Conservation (phyloP, 2,888 invertebrate genomes). For the Pristionchus japonicus region DNA sequence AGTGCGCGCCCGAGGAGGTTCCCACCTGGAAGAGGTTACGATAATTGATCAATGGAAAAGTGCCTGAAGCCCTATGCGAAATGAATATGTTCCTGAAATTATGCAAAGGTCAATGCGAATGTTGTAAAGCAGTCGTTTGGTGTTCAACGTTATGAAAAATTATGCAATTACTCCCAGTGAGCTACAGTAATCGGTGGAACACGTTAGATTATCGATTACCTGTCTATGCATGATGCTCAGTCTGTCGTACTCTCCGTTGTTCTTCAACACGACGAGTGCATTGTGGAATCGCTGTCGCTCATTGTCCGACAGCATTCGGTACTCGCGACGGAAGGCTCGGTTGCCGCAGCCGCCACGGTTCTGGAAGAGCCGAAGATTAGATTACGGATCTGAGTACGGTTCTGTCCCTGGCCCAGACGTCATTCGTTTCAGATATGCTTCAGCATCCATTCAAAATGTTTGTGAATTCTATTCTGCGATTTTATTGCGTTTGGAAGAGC, state of each 20-base stretch:
- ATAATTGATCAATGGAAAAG: not conserved
- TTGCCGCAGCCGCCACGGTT: slow-evolving; percentile 40
- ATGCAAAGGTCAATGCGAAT: not conserved
- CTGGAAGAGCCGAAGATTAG: slow-evolving; percentile 16
- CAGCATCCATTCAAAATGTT: too few relatives aligned
- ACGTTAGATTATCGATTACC: not conserved
- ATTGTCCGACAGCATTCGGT: slow-evolving; percentile 73
- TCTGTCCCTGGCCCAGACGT: too few relatives aligned
- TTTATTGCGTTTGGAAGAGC: not conserved
- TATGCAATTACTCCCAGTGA: too few relatives aligned
- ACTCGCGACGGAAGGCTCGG: slow-evolving; percentile 54
- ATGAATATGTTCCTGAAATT: not conserved
- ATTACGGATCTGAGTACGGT: not conserved
- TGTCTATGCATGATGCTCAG: slow-evolving; percentile 63
- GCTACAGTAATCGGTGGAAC: too few relatives aligned
- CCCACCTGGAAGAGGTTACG: slow-evolving; percentile 60
- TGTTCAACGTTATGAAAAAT: not conserved
- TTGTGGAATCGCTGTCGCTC: slow-evolving; percentile 65
- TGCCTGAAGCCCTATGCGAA: not conserved
- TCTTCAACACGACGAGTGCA: slow-evolving; percentile 69
- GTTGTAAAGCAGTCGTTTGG: not conserved
- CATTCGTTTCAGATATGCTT: too few relatives aligned
- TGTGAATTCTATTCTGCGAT: too few relatives aligned
- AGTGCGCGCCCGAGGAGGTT: slow-evolving; percentile 71
- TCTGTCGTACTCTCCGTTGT: slow-evolving; percentile 72